phyloP scores from a whole-genome alignment of 2,797 vertebrate genomes.

The Acropternis orthonyx region DNA sequence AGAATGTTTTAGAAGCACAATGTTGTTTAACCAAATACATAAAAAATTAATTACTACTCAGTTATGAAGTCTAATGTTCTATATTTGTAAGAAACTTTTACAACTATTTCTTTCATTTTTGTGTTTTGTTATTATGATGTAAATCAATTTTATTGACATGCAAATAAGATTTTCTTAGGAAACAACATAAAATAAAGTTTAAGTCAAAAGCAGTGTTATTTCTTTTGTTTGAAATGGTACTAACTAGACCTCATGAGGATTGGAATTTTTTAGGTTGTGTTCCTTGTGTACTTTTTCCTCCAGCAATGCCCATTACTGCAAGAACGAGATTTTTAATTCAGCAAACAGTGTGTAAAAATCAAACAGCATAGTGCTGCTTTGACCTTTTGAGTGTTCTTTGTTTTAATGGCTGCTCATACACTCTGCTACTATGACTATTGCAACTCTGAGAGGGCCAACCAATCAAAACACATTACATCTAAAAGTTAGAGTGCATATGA shows the following conservation, averaged over 20 bases:
- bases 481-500: not conserved
- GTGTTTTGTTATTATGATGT: not conserved
- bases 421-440: not conserved
- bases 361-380: not conserved
- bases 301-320: constrained; percentile 7
- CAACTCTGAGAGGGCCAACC: not conserved
- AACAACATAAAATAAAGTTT: not conserved
- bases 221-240: not conserved
- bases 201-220: not conserved
- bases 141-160: constrained; percentile 3
- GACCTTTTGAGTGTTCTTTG: constrained; percentile 42
- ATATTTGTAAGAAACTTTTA: not conserved
- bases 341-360: not conserved
- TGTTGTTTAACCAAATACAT: not conserved
- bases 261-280: not conserved
- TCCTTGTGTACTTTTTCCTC: not conserved
- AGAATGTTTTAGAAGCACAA: not conserved
- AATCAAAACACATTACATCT: constrained; percentile 18
- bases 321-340: constrained; percentile 37
- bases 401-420: not conserved
- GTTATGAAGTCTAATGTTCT: not conserved
- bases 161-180: not conserved
- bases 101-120: not conserved
- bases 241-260: constrained; percentile 3
- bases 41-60: not conserved